Evolutionary conservation across 2,888 invertebrate genomes (phyloP), one percentile per base, ranked within the genome.

Genomic region (Leistus spinibarbis): DNA sequence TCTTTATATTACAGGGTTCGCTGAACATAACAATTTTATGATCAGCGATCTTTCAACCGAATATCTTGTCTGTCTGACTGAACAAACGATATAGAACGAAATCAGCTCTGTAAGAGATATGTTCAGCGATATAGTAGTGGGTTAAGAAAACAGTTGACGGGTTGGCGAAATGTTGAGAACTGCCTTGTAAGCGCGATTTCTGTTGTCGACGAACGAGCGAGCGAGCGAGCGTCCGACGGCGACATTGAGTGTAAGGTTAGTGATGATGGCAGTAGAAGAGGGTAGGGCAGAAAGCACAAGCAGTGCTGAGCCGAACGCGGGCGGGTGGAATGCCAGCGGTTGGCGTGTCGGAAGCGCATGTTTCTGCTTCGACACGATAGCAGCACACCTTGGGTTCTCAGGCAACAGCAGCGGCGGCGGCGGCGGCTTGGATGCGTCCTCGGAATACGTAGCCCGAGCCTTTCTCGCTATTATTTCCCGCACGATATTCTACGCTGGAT

Each of bases 281-380:
- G 40, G 40, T 40, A 40, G 40, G 40, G 40, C 13, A 40, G 40
- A 40, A 40, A 40, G 40, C 40, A 40, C 7, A 13, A 7, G 13
- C 10, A 10, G 40, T 13, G 7, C 10, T 10, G 13, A 7, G 40
- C 40, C 10, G 40, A 10, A 13, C 40, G 40, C 10, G 40, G 7
- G 40, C 40, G 40, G 40, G 40, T 40, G 40, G 40, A 40, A 40
- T 40, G 7, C 40, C 7, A 40, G 40, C 40, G 60, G 69, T 69
- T 64, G 54, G 69, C 69, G 69, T 69, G 69, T 62, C 62, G 40
- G 69, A 40, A 69, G 62, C 24, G 62, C 69, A 69, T 69, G 69
- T 69, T 69, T 69, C 69, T 69, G 17, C 9, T 69, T 69, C 69
- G 69, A 69, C 69, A 69, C 69, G 69, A 69, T 53, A 69, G 20